These are phyloP conservation scores for Conomelus anceps DNA, from an alignment of 2,888 invertebrate genomes.

Conservation along the genomic window DNA sequence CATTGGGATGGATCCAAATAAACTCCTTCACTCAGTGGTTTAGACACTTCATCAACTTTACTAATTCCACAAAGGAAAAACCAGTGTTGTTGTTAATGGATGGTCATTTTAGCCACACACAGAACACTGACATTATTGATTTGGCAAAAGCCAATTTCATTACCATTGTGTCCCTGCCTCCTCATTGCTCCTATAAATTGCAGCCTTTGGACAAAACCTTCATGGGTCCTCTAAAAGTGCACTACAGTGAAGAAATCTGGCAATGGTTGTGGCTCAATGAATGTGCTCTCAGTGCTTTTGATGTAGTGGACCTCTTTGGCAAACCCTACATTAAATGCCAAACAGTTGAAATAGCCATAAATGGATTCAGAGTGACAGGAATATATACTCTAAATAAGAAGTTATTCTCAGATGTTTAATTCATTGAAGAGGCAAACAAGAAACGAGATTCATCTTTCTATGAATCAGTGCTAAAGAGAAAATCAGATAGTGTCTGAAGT, in stretches of 20 bases:
- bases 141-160: conserved; percentile 24
- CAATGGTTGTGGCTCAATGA: neutral
- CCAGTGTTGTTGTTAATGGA: conserved; percentile 33
- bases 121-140: conserved; percentile 25
- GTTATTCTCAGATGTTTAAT: conserved; percentile 5
- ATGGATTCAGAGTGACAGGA: neutral
- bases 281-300: conserved; percentile 6
- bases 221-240: conserved; percentile 25
- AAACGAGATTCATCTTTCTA: neutral
- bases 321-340: neutral
- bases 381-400: neutral
- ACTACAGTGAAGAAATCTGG: conserved; percentile 16
- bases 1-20: conserved; percentile 38
- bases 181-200: conserved; percentile 24
- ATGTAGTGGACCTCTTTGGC: conserved; percentile 4
- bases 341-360: neutral
- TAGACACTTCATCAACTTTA: conserved; percentile 33
- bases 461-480: neutral
- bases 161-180: conserved; percentile 26
- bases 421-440: conserved; percentile 1
- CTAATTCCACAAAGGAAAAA: conserved; percentile 33
- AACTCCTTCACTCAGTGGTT: conserved; percentile 38
- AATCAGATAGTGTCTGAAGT: neutral
- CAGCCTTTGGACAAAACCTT: conserved; percentile 29
- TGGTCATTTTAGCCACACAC: conserved; percentile 28